phyloP scores from a whole-genome alignment of 2,113 vertebrate species.

The Mastomys natalensis region DNA sequence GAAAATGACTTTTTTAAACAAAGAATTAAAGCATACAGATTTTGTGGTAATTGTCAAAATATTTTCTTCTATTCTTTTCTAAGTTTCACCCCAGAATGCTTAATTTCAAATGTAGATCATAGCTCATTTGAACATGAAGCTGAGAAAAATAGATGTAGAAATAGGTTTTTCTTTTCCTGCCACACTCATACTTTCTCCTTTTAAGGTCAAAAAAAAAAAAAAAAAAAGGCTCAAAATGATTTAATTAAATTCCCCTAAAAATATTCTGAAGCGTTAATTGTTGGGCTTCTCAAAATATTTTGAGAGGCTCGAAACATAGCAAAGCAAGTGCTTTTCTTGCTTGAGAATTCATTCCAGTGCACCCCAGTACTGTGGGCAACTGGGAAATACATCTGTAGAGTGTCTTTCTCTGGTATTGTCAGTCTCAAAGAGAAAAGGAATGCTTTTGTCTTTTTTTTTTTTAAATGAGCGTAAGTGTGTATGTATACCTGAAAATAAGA shows the following conservation, averaged over 20 bases:
- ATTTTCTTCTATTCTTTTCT: background rate
- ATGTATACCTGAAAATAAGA: background rate
- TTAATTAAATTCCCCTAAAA: slow-evolving; percentile 5
- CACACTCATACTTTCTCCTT: background rate
- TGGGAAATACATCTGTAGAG: background rate
- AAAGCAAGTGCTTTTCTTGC: background rate
- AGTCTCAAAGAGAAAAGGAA: background rate
- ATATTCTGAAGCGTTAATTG: background rate
- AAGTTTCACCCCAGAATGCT: slow-evolving; percentile 11
- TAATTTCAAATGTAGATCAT: slow-evolving; percentile 20
- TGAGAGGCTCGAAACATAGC: background rate
- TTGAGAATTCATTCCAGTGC: slow-evolving; percentile 1
- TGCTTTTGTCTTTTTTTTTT: background rate
- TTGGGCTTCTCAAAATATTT: slow-evolving; percentile 51
- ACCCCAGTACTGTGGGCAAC: background rate
- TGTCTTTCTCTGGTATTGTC: background rate
- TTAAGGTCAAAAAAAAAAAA: slow-evolving; percentile 16
- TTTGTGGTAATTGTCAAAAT: background rate
- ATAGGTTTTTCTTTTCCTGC: background rate
- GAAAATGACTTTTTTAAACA: background rate
- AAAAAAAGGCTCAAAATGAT: background rate
- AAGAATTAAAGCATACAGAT: background rate
- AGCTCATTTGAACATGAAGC: background rate
- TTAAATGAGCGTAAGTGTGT: background rate
- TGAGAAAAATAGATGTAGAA: background rate